Conservation (phyloP, 2,888 invertebrate species). For the Euplagia quadripunctaria region DNA sequence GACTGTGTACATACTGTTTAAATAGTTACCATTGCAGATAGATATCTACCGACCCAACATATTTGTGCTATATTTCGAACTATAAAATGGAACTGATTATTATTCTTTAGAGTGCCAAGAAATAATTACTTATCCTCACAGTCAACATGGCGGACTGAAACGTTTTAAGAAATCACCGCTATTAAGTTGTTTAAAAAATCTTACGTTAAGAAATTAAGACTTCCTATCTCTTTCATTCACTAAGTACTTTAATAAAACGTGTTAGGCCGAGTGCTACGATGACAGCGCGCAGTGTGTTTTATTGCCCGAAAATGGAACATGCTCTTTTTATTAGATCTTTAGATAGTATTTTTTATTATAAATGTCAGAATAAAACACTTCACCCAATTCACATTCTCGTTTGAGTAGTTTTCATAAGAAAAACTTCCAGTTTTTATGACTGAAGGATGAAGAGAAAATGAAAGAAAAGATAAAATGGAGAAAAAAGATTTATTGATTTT, state of each 20-base stretch:
- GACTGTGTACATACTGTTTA: no score
- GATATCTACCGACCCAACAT: no score
- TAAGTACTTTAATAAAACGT: background rate
- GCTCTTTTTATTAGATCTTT: background rate
- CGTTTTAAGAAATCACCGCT: background rate
- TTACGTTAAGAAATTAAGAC: constrained; percentile 4
- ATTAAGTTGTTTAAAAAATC: background rate
- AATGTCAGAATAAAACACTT: background rate
- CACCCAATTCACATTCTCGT: background rate
- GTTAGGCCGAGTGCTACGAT: background rate
- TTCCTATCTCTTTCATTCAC: background rate
- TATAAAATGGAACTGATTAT: no score
- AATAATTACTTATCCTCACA: constrained; percentile 3
- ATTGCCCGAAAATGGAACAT: background rate
- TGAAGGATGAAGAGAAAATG: background rate
- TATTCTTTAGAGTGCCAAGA: background rate
- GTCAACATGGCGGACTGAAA: background rate
- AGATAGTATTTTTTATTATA: background rate
- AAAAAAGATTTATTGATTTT: background rate
- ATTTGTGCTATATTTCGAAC: no score
- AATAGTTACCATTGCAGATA: no score
- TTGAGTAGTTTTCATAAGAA: background rate
- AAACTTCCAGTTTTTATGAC: background rate
- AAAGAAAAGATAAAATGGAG: background rate
- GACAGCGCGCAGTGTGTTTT: background rate